Base-by-base conservation (phyloP, 2,113 vertebrate species). In the Danio rerio region DNA sequence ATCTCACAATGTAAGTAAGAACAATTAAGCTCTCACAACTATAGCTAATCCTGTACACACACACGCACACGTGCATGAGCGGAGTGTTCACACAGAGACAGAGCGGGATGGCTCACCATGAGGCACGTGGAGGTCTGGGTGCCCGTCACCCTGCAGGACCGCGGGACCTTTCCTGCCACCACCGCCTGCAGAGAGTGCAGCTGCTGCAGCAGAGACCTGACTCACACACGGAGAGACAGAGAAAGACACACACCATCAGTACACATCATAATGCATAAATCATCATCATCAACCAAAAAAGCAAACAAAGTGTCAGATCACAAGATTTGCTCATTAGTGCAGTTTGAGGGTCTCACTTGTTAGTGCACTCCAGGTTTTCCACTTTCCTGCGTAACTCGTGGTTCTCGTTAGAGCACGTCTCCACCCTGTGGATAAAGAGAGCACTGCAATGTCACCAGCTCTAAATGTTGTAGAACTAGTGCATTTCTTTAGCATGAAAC, bases 61-160 rank as follows among this genome's bases (percentile, higher is more conserved):
- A 65, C 73, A 75, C 40, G 18, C 45, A 20, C 49, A 47, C 15
- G 9, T 49, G 31, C n/a, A 62, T 43, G 70, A 9, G 9, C n/a
- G 13, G 15, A 20, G 16, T 8, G 8, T 16, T n/a, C 49, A 52
- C 49, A 52, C 49, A 7, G 49, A 52, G 9, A 61, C 11, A 11
- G 49, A 58, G 21, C 15, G 42, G 20, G 18, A 15, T 1, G 49
- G 61, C 91, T 92, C 91, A 99, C 98, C 98, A 99, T 98, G 66
- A 99, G 93, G 89, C 98, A 99, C 13, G 97, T 97, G 81, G 97
- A 95, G 0, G 98, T 99, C 92, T 99, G 98, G 0, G 98, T 99
- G 86, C 96, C 95, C 0, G 96, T 95, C 75, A 95, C 91, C 86
- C 97, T 95, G 92, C 95, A 99, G 0, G 97, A 96, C 62, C 94